phyloP scores from a whole-genome alignment of 2,113 vertebrate genomes.

The Dolichotis patagonum region DNA sequence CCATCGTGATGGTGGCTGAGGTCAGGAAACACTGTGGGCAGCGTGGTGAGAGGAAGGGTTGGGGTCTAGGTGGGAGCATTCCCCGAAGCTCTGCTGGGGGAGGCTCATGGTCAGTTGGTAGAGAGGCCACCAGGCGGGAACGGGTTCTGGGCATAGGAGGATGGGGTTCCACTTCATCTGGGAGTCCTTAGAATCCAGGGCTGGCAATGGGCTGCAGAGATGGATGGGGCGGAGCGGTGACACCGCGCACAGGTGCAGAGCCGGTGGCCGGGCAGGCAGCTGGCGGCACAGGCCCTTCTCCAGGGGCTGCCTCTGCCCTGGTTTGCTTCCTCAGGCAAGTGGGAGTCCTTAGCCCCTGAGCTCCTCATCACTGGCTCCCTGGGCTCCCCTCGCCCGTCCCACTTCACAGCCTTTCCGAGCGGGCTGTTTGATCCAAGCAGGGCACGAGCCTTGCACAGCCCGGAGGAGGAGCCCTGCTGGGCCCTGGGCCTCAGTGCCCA shows the following conservation, averaged over 20 bases:
- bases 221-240: no score
- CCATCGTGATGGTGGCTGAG: not conserved
- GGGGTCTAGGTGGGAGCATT: not conserved
- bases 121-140: not conserved
- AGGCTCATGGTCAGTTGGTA: not conserved
- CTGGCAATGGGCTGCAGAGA: fast-evolving
- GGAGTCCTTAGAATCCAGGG: not conserved
- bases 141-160: not conserved
- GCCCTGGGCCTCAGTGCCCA: no score
- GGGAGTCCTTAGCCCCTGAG: not conserved
- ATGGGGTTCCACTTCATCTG: not conserved
- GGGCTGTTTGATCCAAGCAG: not conserved
- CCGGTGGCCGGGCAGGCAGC: no score
- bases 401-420: not conserved
- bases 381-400: fast-evolving
- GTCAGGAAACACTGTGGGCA: not conserved
- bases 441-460: not conserved
- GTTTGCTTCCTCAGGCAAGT: not conserved
- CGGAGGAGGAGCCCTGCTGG: not conserved
- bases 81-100: not conserved
- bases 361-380: fast-evolving
- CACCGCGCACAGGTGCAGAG: fast-evolving
- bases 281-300: fast-evolving
- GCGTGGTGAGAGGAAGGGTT: not conserved
- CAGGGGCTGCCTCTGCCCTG: no score